phyloP scores from a whole-genome alignment of 2,888 invertebrate genomes.

The Linyphia triangularis region DNA sequence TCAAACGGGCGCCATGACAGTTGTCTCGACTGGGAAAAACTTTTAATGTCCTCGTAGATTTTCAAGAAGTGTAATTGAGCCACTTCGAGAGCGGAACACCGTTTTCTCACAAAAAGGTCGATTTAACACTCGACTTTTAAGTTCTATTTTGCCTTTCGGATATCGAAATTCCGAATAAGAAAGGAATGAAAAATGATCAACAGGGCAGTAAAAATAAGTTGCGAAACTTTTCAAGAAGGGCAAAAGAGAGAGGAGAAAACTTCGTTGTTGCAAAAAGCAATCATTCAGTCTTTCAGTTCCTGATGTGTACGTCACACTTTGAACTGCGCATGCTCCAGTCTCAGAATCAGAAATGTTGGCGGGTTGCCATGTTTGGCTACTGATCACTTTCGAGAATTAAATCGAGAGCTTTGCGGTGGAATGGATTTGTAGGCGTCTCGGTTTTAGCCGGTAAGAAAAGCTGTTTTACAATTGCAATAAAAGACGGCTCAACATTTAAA shows the following conservation, averaged over 20 bases:
- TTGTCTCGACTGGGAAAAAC: not conserved
- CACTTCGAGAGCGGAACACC: too few relatives aligned
- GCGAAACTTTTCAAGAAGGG: not conserved
- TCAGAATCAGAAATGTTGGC: not conserved
- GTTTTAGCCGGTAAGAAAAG: not conserved
- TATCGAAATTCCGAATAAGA: not conserved
- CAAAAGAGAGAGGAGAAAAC: not conserved
- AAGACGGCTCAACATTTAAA: too few relatives aligned
- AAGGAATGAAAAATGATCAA: not conserved
- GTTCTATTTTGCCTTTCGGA: not conserved
- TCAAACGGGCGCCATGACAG: constrained; percentile 3
- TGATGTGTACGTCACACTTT: not conserved
- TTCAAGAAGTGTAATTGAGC: too few relatives aligned
- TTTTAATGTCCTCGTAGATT: not conserved
- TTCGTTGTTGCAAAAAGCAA: not conserved
- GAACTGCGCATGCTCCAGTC: not conserved
- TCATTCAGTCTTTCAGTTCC: constrained; percentile 3
- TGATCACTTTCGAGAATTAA: not conserved
- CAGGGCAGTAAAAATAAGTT: not conserved
- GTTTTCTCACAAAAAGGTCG: too few relatives aligned
- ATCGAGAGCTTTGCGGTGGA: not conserved
- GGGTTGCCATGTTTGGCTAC: not conserved
- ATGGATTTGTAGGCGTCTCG: not conserved
- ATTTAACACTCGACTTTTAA: too few relatives aligned
- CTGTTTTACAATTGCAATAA: too few relatives aligned